Evolutionary conservation across 2,888 invertebrate species (phyloP).

Genomic region (Athalia cordata): DNA sequence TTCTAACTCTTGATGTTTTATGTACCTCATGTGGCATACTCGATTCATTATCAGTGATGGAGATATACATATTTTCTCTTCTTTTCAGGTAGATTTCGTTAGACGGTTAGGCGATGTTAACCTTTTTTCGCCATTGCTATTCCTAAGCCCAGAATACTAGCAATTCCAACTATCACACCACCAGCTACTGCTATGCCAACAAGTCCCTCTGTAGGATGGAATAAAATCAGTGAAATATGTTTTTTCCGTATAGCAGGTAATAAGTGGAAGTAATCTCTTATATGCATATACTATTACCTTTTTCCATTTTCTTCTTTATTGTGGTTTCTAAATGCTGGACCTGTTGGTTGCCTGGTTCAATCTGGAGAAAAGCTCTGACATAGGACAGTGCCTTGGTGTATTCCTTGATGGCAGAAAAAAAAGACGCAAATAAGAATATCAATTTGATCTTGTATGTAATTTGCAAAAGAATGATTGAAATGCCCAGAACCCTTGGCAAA

Average conservation of each 20-base stretch:
- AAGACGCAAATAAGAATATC: conserved; percentile 34
- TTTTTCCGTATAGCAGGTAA: conserved; percentile 6
- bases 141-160: conserved; percentile 89
- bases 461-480: neutral
- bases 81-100: neutral
- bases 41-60: conserved; percentile 6
- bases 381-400: conserved; percentile 90
- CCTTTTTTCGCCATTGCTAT: conserved; percentile 82
- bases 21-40: neutral
- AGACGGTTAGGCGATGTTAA: neutral
- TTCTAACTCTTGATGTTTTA: too few relatives aligned
- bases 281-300: conserved; percentile 74
- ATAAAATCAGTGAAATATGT: conserved; percentile 58
- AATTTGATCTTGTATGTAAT: neutral
- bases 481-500: neutral
- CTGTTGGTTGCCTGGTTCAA: conserved; percentile 93
- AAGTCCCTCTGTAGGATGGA: conserved; percentile 80
- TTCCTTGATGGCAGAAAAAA: conserved; percentile 75
- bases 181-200: conserved; percentile 93
- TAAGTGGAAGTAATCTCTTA: conserved; percentile 44
- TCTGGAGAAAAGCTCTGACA: conserved; percentile 85
- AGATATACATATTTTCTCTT: neutral
- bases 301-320: conserved; percentile 93
- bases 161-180: conserved; percentile 89
- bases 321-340: conserved; percentile 86